Evolutionary conservation across 2,113 vertebrate genomes (phyloP), one percentile per base, ranked within the genome.

Genomic region (Sardina pilchardus): DNA sequence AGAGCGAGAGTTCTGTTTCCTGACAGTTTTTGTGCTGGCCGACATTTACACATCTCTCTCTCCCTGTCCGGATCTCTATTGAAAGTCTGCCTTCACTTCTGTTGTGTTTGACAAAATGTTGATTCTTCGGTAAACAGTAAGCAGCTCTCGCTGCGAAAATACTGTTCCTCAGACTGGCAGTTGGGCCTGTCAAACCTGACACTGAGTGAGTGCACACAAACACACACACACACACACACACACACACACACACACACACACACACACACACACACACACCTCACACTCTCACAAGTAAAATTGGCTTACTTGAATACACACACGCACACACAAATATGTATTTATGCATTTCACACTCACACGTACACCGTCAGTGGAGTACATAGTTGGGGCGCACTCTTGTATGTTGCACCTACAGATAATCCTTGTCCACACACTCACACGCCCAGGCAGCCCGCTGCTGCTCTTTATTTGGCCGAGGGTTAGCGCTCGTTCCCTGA

Each of bases 391-490:
- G 30, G n/a, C n/a, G 14, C 6, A 71, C 63, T 75, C 30, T 75
- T 9, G 12, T 75, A 34, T 17, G n/a, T 10, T 34, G 26, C 30
- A 75, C 26, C 12, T 36, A 14, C 67, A 75, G 67, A 12, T 75
- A 8, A 78, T 75, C 34, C 34, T 36, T 17, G 12, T 34, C 30
- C 67, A 75, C 3, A 36, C 67, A 36, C 67, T 4, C 67, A 34
- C 26, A 71, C 67, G 10, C 7, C 6, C 9, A 14, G n/a, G 26
- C 63, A 34, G 63, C 63, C 63, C n/a, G 0, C 67, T 75, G 34
- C 67, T 36, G 34, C 92, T 93, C 93, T 96, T 94, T 95, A 93
- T 94, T 95, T 95, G 94, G 94, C 93, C 92, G 93, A 56, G 92
- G 92, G 94, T 90, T 87, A 94, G 94, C 93, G 92, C 93, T 92